Base-by-base conservation (phyloP, 2,113 vertebrate genomes). In the Nibea coibor region DNA sequence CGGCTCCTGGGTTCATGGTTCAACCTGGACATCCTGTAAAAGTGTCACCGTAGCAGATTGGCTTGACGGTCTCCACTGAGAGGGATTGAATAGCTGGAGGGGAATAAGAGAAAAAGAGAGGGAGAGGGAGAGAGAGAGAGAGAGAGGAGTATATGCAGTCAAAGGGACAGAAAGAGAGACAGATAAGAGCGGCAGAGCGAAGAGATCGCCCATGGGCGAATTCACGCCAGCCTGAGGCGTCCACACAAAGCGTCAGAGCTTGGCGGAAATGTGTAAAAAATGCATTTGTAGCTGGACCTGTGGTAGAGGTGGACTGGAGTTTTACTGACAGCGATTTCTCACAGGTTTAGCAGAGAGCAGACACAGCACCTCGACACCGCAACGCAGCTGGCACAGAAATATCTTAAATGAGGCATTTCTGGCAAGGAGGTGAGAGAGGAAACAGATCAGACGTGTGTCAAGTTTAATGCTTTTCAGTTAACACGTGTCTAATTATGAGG, bases 11-110 rank as follows among this genome's bases (percentile, higher is more conserved):
- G 91, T 92, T 39, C 85, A 83, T 43, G 88, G 92, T 90, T 93
- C 87, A 86, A 67, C 24, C 59, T 28, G 86, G 86, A 94, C 87
- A 88, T 86, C 85, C 85, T 89, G 89, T 89, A 85, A 89, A 90
- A 84, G 75, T 91, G 89, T 92, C 86, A 88, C 53, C 2, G 63
- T 62, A 82, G 72, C 87, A 84, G 87, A 94, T 85, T 85, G 87
- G 61, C 80, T 87, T 82, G 85, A 89, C 72, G 57, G 79, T 81
- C 68, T 80, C 62, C 59, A 17, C 79, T 48, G 89, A 82, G 81
- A 74, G 64, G 62, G 61, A 43, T 63, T 20, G 87, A 35, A 69
- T 68, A 53, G 80, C 82, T 80, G 72, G 35, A 87, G 78, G 66
- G 71, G 69, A 75, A 54, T 24, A 61, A 62, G 59, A 58, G 58